These are phyloP conservation scores for Coptotermes formosanus DNA, from an alignment of 1,140 invertebrate species.

Conservation along the genomic window DNA sequence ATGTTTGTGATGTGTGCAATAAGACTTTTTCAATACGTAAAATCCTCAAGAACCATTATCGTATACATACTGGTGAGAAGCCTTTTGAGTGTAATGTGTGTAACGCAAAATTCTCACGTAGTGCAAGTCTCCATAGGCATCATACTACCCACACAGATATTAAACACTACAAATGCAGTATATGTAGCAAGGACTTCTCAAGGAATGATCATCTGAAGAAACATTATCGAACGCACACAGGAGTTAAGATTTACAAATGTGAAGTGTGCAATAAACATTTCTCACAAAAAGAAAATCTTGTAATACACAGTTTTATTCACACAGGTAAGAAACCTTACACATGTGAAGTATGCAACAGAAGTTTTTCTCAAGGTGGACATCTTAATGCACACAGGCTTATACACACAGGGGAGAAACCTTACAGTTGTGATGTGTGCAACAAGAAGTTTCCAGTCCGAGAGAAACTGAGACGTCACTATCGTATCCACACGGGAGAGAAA, in stretches of 20 bases:
- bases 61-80: background rate
- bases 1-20: background rate
- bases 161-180: constrained; percentile 38
- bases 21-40: background rate
- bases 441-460: constrained; percentile 53
- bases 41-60: background rate
- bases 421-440: constrained; percentile 58
- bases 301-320: background rate
- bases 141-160: background rate
- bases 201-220: constrained; percentile 55
- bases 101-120: background rate
- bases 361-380: background rate
- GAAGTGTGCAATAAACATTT: background rate
- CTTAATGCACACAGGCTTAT: constrained; percentile 48
- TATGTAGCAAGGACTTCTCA: constrained; percentile 48
- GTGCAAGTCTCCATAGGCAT: background rate
- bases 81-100: background rate
- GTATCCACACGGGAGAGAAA: constrained; percentile 69
- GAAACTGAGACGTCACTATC: constrained; percentile 48
- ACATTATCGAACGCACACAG: constrained; percentile 42
- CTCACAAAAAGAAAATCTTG: background rate
- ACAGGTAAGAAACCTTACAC: background rate
- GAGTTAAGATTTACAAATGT: background rate
- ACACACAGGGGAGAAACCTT: constrained; percentile 70
- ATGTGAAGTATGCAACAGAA: background rate